Evolutionary conservation across 2,113 vertebrate genomes (phyloP).

Genomic region (Corvus moneduloides): DNA sequence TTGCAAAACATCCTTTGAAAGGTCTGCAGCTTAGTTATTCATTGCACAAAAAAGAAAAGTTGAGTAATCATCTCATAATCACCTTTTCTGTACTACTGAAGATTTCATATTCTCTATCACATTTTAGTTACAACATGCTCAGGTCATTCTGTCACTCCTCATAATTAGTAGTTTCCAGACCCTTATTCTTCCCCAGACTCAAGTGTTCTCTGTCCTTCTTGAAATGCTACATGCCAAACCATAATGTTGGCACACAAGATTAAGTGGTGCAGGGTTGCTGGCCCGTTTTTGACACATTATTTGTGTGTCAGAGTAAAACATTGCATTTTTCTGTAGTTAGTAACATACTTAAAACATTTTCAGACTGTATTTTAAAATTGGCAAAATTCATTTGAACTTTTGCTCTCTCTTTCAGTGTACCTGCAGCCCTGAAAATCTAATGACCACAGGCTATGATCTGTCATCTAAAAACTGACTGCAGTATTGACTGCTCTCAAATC

Average conservation of each 20-base stretch:
- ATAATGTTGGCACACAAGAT: not conserved
- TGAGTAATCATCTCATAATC: not conserved
- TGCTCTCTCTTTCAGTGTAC: not conserved
- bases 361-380: not conserved
- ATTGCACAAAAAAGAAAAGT: not conserved
- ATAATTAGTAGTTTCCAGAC: not conserved
- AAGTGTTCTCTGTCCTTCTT: not conserved
- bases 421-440: not conserved
- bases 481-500: not conserved
- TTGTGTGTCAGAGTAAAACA: not conserved
- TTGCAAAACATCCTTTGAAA: not conserved
- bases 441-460: not conserved
- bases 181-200: not conserved
- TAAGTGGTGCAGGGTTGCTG: not conserved
- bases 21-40: not conserved
- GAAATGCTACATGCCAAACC: not conserved
- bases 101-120: not conserved
- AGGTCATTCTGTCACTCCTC: not conserved
- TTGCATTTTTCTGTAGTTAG: not conserved
- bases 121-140: not conserved
- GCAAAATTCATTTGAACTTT: not conserved
- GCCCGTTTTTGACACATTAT: not conserved
- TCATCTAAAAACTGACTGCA: not conserved
- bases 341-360: not conserved
- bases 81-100: not conserved